Evolutionary conservation across 2,888 invertebrate species (phyloP).

Genomic region (Lasioglossum calceatum): DNA sequence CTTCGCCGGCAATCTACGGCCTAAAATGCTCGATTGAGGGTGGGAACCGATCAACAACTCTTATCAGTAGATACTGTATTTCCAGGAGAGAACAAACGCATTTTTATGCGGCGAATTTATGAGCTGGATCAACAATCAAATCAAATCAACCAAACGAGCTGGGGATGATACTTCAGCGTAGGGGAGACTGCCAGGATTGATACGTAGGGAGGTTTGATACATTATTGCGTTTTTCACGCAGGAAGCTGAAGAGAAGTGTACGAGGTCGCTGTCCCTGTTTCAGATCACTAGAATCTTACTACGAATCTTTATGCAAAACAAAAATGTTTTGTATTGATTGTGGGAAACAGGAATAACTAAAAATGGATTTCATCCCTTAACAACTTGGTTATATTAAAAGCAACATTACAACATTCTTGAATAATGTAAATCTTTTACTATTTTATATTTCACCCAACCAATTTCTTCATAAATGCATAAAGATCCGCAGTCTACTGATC

Average conservation of each 20-base stretch:
- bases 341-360: too few species aligned
- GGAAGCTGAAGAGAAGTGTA: not conserved
- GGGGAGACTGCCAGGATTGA: not conserved
- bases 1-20: constrained; percentile 34
- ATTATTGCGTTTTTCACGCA: not conserved
- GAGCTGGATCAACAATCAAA: constrained; percentile 1
- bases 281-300: too few species aligned
- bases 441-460: too few species aligned
- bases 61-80: constrained; percentile 11
- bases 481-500: too few species aligned
- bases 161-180: not conserved
- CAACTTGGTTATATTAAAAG: too few species aligned
- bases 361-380: too few species aligned
- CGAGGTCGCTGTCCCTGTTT: too few species aligned
- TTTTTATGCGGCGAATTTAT: constrained; percentile 15
- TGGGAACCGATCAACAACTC: not conserved
- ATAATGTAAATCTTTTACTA: fast-evolving
- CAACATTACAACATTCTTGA: too few species aligned
- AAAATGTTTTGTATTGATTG: too few species aligned
- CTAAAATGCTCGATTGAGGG: constrained; percentile 1
- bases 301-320: too few species aligned
- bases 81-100: not conserved
- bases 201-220: not conserved
- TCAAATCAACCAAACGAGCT: not conserved
- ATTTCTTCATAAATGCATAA: too few species aligned